Evolutionary conservation across 2,888 invertebrate species (phyloP).

Genomic region (Pemphredon lugubris): DNA sequence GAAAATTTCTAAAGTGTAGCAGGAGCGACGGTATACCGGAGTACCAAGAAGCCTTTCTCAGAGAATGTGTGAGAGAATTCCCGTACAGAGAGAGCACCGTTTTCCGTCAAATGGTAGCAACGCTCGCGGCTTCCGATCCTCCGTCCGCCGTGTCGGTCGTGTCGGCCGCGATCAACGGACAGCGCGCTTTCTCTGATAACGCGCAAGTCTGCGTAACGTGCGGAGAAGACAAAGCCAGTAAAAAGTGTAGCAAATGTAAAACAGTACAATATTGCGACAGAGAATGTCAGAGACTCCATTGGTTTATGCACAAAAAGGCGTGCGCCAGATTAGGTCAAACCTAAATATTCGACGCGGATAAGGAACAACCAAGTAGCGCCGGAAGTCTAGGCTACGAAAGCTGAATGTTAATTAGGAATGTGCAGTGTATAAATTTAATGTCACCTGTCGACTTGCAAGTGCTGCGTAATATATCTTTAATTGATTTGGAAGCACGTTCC

Average conservation of each 20-base stretch:
- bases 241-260: constrained; percentile 97
- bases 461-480: constrained; percentile 32
- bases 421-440: constrained; percentile 31
- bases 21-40: constrained; percentile 86
- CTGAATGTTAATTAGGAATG: constrained; percentile 68
- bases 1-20: constrained; percentile 89
- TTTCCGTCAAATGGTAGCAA: constrained; percentile 92
- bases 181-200: constrained; percentile 88
- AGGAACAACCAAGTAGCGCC: constrained; percentile 71
- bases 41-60: constrained; percentile 87
- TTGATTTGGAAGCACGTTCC: background rate
- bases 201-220: constrained; percentile 91
- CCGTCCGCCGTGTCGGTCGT: constrained; percentile 88
- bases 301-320: constrained; percentile 94
- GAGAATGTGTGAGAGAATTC: constrained; percentile 94
- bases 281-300: constrained; percentile 96
- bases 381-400: constrained; percentile 72
- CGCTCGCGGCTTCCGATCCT: constrained; percentile 88
- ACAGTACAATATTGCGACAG: constrained; percentile 96
- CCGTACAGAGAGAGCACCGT: constrained; percentile 94
- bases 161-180: constrained; percentile 92
- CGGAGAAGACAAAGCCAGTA: constrained; percentile 93
- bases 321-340: constrained; percentile 85
- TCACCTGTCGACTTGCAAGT: constrained; percentile 23
- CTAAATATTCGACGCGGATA: constrained; percentile 71